Evolutionary conservation across 2,113 vertebrate genomes (phyloP).

Genomic region (Barbus barbus): DNA sequence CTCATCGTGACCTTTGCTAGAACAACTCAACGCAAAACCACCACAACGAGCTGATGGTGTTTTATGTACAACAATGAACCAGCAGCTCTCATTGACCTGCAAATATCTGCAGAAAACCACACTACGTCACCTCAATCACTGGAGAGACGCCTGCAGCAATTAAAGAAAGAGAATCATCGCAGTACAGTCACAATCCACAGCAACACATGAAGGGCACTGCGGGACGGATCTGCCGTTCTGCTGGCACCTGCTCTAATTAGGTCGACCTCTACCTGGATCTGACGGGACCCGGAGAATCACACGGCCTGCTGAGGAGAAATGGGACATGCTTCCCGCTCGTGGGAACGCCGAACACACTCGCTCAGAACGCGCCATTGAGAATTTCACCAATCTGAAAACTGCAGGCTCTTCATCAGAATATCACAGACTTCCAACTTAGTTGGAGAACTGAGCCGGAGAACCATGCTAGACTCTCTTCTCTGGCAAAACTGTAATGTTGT

Average conservation of each 20-base stretch:
- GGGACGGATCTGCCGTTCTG: background rate
- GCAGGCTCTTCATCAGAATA: background rate
- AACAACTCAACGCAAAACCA: no score
- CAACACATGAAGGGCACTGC: background rate
- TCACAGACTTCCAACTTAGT: background rate
- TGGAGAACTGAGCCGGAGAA: background rate
- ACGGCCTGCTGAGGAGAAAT: background rate
- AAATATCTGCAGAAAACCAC: no score
- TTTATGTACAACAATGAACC: no score
- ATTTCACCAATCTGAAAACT: constrained; percentile 1
- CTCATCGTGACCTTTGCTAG: no score
- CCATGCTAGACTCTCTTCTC: no score
- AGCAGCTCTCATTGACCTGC: no score
- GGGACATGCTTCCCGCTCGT: background rate
- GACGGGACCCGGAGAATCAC: constrained; percentile 35
- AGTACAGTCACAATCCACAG: background rate
- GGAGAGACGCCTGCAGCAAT: no score
- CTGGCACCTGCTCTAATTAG: constrained; percentile 46
- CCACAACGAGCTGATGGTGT: no score
- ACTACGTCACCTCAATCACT: no score
- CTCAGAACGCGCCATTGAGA: background rate
- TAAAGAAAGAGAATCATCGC: background rate
- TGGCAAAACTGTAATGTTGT: constrained; percentile 35
- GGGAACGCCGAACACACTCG: background rate
- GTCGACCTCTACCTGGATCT: constrained; percentile 55